Evolutionary conservation across 2,797 vertebrate species (phyloP), one percentile per base, ranked within the genome.

Genomic region (Sebastes vulpes): DNA sequence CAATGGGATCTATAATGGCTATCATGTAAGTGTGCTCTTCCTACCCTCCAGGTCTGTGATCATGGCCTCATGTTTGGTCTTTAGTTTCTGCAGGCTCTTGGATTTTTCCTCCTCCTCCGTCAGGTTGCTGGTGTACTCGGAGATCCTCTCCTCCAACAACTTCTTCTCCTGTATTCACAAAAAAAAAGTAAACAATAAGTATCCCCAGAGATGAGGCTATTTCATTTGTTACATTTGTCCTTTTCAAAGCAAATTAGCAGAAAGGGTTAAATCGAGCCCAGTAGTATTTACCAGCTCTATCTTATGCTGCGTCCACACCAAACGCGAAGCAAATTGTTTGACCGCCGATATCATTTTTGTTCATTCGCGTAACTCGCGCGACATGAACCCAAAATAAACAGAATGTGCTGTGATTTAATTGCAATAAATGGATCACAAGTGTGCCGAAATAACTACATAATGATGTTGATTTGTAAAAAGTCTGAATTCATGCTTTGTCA

Each of bases 1-100:
- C 50, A 64, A 5, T 35, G 5, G 3, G 11, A 20, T 60, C 5
- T 69, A 7, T 3, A 5, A n/a, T 9, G 4, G 52, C 2, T 3
- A 8, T 57, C 6, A 42, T 42, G n/a, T 0, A 23, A 9, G 4
- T 8, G 8, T 8, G 64, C 16, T 57, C 29, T 4, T 54, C 74
- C 5, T 88, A 99, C 99, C 99, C 92, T 99, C 99, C 78, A 99
- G 95, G 88, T 99, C 98, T 1, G 98, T 98, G 93, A 99, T 99
- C 98, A 99, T 99, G n/a, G 99, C 97, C 87, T 99, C 98, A 0
- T 99, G 98, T 77, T 99, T 99, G 88, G 97, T 98, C 94, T 99
- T 99, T 31, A 99, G 97, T 86, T 99, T 99, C 89, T 98, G 97
- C 58, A 99, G 95, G 70, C 98, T 99, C 96, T 99, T 99, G 3